phyloP scores from a whole-genome alignment of 2,888 invertebrate genomes.

The Eucriotettix oculatus region DNA sequence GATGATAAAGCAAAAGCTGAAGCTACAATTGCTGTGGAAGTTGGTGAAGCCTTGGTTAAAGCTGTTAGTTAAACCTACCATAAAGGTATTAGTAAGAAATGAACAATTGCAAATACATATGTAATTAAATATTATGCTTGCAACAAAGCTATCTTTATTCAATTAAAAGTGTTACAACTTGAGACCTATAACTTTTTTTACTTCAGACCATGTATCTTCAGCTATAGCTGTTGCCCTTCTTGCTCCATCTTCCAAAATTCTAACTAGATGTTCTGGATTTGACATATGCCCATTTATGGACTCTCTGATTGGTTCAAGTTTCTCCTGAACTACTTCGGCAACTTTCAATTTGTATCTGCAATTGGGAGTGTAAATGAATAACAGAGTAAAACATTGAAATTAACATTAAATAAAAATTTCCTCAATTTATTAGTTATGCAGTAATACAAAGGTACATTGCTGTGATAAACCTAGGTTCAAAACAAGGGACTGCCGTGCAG shows the following conservation, averaged over 20 bases:
- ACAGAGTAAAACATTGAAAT: no score
- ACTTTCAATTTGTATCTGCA: constrained; percentile 50
- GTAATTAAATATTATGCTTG: no score
- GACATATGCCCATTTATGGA: constrained; percentile 37
- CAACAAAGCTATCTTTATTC: no score
- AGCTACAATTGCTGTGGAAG: constrained; percentile 85
- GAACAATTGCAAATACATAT: no score
- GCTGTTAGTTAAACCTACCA: constrained; percentile 28
- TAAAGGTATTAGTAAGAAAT: no score
- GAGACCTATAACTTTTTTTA: constrained; percentile 40
- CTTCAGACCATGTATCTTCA: constrained; percentile 42
- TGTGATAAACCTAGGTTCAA: no score
- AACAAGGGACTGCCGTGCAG: no score
- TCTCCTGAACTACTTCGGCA: constrained; percentile 53
- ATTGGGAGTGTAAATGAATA: neutral
- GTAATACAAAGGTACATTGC: no score
- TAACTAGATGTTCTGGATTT: constrained; percentile 43
- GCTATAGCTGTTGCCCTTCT: constrained; percentile 46
- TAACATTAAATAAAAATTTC: no score
- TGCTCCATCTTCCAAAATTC: constrained; percentile 43
- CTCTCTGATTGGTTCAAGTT: constrained; percentile 50
- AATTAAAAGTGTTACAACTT: neutral
- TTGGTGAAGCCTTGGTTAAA: constrained; percentile 83
- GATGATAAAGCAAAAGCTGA: constrained; percentile 75
- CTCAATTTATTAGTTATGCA: no score